Evolutionary conservation across 2,888 invertebrate genomes (phyloP).

Genomic region (Julus scanicus): DNA sequence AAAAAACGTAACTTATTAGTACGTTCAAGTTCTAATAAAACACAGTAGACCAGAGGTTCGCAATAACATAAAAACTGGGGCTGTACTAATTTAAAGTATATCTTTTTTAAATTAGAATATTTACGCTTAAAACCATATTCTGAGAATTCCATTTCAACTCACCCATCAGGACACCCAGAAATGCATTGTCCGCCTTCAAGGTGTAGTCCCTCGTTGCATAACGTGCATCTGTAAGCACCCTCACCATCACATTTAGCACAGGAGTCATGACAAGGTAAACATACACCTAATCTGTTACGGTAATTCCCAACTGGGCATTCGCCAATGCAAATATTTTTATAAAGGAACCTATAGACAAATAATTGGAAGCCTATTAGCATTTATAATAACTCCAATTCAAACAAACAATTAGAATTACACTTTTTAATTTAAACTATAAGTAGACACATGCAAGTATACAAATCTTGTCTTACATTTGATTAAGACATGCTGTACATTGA

Average conservation of each 20-base stretch:
- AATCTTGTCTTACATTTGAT: constrained; percentile 71
- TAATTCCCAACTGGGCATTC: constrained; percentile 58
- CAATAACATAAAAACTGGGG: too few species aligned
- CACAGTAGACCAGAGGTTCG: too few species aligned
- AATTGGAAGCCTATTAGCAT: not conserved
- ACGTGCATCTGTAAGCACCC: constrained; percentile 34
- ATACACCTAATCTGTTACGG: not conserved
- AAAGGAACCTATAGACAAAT: constrained; percentile 36
- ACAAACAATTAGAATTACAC: constrained; percentile 57
- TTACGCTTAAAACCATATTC: not conserved
- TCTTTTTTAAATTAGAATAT: not conserved
- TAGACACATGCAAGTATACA: not conserved
- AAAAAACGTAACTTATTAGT: not conserved
- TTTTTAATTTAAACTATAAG: not conserved
- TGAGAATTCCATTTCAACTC: not conserved
- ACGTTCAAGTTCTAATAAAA: not conserved
- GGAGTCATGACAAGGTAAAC: constrained; percentile 52
- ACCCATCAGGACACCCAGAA: constrained; percentile 21
- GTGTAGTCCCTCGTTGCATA: constrained; percentile 31
- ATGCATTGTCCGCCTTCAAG: constrained; percentile 21
- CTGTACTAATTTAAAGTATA: too few species aligned
- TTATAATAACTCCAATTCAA: constrained; percentile 54
- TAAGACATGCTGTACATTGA: constrained; percentile 84
- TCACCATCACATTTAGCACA: constrained; percentile 56
- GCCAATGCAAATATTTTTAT: constrained; percentile 55